These are phyloP conservation scores for Nasonia vitripennis DNA, from an alignment of 1,140 invertebrate species.

Conservation along the genomic window DNA sequence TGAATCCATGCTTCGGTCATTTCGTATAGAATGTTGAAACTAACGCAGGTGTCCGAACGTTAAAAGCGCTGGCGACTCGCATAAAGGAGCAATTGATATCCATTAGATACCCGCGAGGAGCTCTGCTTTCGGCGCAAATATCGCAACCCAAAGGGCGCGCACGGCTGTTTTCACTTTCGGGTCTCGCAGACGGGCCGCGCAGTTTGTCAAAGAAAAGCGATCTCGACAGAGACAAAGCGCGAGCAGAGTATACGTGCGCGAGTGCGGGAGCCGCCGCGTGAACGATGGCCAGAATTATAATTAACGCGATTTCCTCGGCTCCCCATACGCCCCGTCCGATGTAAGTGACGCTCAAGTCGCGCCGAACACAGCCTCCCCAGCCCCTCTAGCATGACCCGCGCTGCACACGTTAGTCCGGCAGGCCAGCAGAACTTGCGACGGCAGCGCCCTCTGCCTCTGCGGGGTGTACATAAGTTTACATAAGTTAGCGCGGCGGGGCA, in stretches of 20 bases:
- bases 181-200: neutral
- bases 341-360: constrained; percentile 33
- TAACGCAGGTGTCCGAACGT: no score
- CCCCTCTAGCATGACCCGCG: neutral
- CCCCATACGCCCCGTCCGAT: constrained; percentile 3
- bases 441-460: neutral
- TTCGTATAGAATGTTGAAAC: no score
- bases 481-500: constrained; percentile 33
- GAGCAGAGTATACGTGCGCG: no score
- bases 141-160: no score
- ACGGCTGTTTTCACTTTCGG: neutral
- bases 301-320: constrained; percentile 41
- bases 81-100: constrained; percentile 10
- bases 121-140: no score
- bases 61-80: no score
- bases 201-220: constrained; percentile 32
- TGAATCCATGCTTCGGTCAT: no score
- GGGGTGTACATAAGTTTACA: constrained; percentile 49
- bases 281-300: constrained; percentile 32
- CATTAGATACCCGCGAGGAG: neutral
- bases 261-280: neutral
- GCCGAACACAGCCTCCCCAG: neutral
- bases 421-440: neutral
- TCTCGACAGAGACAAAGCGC: neutral
- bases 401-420: neutral